phyloP scores from a whole-genome alignment of 2,113 vertebrate genomes.

The Varanus salvator region DNA sequence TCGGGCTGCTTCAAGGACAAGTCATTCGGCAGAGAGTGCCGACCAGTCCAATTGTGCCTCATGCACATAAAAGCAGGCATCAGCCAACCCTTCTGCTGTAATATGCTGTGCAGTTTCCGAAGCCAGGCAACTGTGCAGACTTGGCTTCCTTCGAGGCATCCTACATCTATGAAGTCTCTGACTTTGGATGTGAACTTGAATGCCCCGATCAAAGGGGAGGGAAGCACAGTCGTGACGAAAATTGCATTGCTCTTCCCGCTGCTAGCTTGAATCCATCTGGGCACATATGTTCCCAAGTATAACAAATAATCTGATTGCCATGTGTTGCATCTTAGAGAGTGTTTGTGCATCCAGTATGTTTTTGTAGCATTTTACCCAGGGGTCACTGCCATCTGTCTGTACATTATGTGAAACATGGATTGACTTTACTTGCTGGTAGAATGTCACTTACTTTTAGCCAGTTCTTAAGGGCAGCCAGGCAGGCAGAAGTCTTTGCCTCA shows the following conservation, averaged over 20 bases:
- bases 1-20: background rate
- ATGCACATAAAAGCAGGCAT: accelerated
- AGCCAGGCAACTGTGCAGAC: constrained; percentile 17
- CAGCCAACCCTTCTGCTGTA: background rate
- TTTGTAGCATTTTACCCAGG: constrained; percentile 6
- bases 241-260: background rate
- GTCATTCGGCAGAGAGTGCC: background rate
- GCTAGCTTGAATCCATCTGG: background rate
- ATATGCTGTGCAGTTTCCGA: constrained; percentile 23
- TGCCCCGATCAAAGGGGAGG: background rate
- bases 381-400: constrained; percentile 6
- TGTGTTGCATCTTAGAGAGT: background rate
- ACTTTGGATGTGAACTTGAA: constrained; percentile 5
- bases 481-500: background rate
- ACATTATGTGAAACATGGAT: constrained; percentile 4
- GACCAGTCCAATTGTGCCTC: background rate
- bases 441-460: background rate
- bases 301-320: background rate
- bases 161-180: background rate
- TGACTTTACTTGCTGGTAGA: background rate
- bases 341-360: constrained; percentile 4
- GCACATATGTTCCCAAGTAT: background rate
- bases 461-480: background rate
- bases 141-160: accelerated
- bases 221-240: background rate